Base-by-base conservation (phyloP, 2,888 invertebrate genomes). In the Minunthozetes semirufus region DNA sequence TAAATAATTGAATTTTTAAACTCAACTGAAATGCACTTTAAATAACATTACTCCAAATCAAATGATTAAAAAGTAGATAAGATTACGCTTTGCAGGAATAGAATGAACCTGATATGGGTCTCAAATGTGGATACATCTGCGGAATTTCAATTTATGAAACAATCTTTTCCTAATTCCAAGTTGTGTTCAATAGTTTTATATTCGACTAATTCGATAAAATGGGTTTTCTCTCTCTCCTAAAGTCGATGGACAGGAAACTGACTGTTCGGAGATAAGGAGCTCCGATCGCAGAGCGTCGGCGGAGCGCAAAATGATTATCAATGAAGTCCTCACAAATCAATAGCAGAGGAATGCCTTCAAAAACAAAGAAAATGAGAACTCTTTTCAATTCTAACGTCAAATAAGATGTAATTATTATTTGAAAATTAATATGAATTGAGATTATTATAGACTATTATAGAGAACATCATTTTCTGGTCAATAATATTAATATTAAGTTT, bases 231-330 rank as follows among this genome's bases (percentile, higher is more conserved):
- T 53, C 19, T 53, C n/a, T 53, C n/a, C 13, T 42, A 0, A 27
- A 19, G 6, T 50, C 50, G 50, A 50, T 13, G 19, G 50, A 50
- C 50, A 50, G 50, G 50, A 50, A 50, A 50, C 19, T 50, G 50
- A 19, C 19, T 50, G 50, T 19, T 19, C 50, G 1, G 5, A n/a
- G 50, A 50, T 50, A 50, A 50, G 19, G 17, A 61, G 19, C 15
- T 61, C n/a, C 25, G 6, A 29, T 22, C 17, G 27, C 11, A 19
- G 61, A 19, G 19, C n/a, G 5, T 2, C 19, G 50, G 11, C 29
- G 61, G 61, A 25, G 61, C 61, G 61, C 22, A 27, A 61, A 61
- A 61, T 61, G 61, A 61, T 61, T 61, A 61, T 61, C 61, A 61
- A 61, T 61, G 61, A 61, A 27, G 3, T 53, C n/a, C 5, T 13